Percentiles rank a stretch among this genome's conserved stretches.
Conservation (phyloP, 2,888 invertebrate species). For the Meteorus cinctellus region DNA sequence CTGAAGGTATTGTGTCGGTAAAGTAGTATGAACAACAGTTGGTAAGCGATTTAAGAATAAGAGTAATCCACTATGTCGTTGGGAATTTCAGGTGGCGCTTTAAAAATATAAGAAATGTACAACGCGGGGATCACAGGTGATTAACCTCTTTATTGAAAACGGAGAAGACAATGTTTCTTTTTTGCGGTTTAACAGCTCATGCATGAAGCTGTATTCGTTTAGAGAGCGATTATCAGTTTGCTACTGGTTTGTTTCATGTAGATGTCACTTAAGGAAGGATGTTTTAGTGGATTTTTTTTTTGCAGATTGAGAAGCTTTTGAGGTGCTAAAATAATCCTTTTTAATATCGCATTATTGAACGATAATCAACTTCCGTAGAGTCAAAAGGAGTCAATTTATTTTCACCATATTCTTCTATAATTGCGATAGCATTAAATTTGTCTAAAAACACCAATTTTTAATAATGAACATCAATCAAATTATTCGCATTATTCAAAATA, state of each 20-base stretch:
- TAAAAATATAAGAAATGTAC: background rate
- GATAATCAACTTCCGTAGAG: too few relatives aligned
- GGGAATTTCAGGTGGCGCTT: constrained; percentile 13
- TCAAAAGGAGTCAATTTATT: too few relatives aligned
- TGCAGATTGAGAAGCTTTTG: background rate
- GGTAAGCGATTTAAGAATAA: background rate
- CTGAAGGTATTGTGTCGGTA: background rate
- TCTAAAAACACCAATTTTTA: too few relatives aligned
- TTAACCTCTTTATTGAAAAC: constrained; percentile 32
- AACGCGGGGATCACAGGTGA: constrained; percentile 35
- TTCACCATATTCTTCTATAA: too few relatives aligned
- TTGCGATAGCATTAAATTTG: too few relatives aligned
- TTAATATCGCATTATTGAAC: too few relatives aligned
- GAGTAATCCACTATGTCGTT: background rate
- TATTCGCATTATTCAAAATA: too few relatives aligned
- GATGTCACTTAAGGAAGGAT: background rate
- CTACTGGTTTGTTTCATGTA: constrained; percentile 22
- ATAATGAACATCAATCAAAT: too few relatives aligned
- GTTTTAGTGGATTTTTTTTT: background rate
- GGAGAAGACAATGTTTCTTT: constrained; percentile 17
- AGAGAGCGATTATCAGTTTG: constrained; percentile 35
- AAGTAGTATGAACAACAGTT: background rate
- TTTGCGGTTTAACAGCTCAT: constrained; percentile 41
- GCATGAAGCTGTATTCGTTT: constrained; percentile 39
- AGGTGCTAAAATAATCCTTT: background rate